Base-by-base conservation (phyloP, 2,113 vertebrate genomes). In the Gambusia affinis region DNA sequence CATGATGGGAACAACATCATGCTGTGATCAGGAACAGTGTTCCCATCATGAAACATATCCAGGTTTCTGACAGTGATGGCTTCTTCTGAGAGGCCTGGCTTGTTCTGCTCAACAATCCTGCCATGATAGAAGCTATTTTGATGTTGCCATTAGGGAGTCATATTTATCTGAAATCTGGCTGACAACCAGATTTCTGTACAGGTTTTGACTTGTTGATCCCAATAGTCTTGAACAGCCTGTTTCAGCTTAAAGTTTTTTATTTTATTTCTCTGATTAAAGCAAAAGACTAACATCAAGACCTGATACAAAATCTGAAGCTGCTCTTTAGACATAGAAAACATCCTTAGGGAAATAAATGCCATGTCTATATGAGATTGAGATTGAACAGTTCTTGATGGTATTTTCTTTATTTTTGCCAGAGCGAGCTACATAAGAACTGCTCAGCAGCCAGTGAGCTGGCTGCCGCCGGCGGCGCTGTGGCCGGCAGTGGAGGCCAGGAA, bases 391-490 rank as follows among this genome's bases (percentile, higher is more conserved):
- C 22, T 8, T 57, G 17, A 57, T 54, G 11, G 19, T 78, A 51
- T 61, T 37, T 79, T 51, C 24, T 24, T 22, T 0, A 81, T 65
- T 60, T 74, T 79, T 35, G 4, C 0, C 92, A 99, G 97, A 97
- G 97, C 72, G 96, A 98, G 78, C 95, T 99, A 64, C 97, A 99
- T 83, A 96, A 91, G 84, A 99, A 99, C 81, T 99, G 97, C 81
- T 96, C 97, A 0, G 78, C 83, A 0, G 7, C 90, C 75, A 87
- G 78, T 24, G 87, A 90, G 0, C 71, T 87, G 2, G 82, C 93
- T 1, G 60, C 81, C 2, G 37, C 93, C 2, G 60, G 77, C 3
- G 37, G 69, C 0, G 30, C 31, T 3, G 60, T 74, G n/a, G 4
- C 66, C 73, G 51, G 64, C 54, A 57, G 66, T 72, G 42, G 68